A percentile compares a stretch with the other conserved stretches of the same genome.
Evolutionary conservation across 2,113 vertebrate genomes (phyloP).

Genomic region (Amblyopsis rosae): DNA sequence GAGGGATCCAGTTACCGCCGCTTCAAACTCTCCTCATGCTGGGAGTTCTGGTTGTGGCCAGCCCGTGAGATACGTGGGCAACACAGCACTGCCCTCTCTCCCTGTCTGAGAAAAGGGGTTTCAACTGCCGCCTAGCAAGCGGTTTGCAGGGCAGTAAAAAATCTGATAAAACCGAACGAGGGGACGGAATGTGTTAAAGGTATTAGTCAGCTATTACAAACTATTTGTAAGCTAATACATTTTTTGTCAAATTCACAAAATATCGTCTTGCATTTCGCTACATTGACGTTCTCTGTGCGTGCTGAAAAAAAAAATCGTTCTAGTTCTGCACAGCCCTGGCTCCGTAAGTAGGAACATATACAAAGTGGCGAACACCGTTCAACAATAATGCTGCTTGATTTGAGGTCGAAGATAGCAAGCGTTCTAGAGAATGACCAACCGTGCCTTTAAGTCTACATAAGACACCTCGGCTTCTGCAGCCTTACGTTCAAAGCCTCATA

Average conservation of each 20-base stretch:
- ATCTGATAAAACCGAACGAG: conserved; percentile 31
- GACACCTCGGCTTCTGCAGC: conserved; percentile 20
- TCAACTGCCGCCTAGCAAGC: background rate
- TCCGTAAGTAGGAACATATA: too few relatives aligned
- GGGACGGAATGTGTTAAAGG: conserved; percentile 17
- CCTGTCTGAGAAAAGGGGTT: background rate
- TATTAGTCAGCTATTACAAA: too few relatives aligned
- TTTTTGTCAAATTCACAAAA: too few relatives aligned
- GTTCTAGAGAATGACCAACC: too few relatives aligned
- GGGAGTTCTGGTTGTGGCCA: conserved; percentile 13
- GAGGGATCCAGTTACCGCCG: conserved; percentile 64
- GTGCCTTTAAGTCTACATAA: conserved; percentile 20
- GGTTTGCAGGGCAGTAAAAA: conserved; percentile 13
- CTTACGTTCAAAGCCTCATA: background rate
- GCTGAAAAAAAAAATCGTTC: background rate
- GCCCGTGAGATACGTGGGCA: background rate
- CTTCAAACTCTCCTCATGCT: conserved; percentile 10
- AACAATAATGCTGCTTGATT: too few relatives aligned
- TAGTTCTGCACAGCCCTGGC: background rate
- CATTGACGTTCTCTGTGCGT: too few relatives aligned
- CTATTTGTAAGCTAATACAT: too few relatives aligned
- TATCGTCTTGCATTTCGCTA: too few relatives aligned
- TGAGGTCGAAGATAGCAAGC: too few relatives aligned
- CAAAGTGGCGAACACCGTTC: background rate
- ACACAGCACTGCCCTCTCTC: background rate